Evolutionary conservation across 2,113 vertebrate genomes (phyloP).

Genomic region (Aleadryas rufinucha): DNA sequence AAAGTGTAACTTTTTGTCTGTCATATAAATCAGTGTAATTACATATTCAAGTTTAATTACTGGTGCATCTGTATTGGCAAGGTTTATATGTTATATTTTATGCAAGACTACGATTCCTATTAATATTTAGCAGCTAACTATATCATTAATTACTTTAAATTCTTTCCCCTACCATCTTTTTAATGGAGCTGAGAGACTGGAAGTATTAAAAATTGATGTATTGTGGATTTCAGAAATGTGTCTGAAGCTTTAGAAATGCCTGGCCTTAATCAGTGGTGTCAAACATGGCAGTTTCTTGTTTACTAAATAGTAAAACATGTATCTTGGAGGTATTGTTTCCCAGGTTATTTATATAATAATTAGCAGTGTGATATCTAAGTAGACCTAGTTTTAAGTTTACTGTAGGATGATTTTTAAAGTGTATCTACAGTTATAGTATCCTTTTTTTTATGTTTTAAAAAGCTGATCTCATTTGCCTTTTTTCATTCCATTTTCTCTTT

Average conservation of each 20-base stretch:
- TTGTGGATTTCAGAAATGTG: slow-evolving; percentile 91
- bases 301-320: slow-evolving; percentile 75
- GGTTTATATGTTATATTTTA: slow-evolving; percentile 97
- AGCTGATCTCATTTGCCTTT: not conserved
- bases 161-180: slow-evolving; percentile 89
- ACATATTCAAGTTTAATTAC: slow-evolving; percentile 94
- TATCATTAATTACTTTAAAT: slow-evolving; percentile 98
- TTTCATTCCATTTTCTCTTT: slow-evolving; percentile 24
- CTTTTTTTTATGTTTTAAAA: not conserved
- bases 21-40: slow-evolving; percentile 91
- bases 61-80: slow-evolving; percentile 86
- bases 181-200: slow-evolving; percentile 89
- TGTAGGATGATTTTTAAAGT: not conserved
- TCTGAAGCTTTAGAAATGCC: slow-evolving; percentile 80
- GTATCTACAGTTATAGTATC: not conserved
- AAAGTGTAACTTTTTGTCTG: slow-evolving; percentile 85
- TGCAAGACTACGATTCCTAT: slow-evolving; percentile 91
- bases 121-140: slow-evolving; percentile 98
- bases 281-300: slow-evolving; percentile 81
- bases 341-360: slow-evolving; percentile 67
- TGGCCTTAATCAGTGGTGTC: slow-evolving; percentile 80
- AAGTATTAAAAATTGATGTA: slow-evolving; percentile 91
- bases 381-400: not conserved
- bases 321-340: slow-evolving; percentile 69
- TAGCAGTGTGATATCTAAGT: slow-evolving; percentile 36